Percentiles rank a stretch among this genome's conserved stretches.
Evolutionary conservation across 2,797 vertebrate species (phyloP).

Genomic region (Fringilla coelebs): DNA sequence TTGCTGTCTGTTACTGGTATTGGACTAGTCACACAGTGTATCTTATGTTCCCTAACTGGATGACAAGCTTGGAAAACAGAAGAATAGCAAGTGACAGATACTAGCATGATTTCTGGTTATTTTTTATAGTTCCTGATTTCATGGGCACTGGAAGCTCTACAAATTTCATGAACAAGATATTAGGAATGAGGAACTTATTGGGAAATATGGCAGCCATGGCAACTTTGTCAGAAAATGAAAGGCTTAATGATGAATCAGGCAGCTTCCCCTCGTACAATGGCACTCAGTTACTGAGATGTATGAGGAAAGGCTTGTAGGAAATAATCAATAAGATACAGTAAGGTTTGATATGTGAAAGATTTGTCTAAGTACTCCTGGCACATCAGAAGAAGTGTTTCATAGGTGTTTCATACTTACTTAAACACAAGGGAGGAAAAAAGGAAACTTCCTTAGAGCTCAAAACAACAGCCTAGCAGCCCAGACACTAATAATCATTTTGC

Average conservation of each 20-base stretch:
- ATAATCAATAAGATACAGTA: background rate
- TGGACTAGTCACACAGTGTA: constrained; percentile 59
- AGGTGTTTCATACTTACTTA: background rate
- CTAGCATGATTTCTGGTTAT: constrained; percentile 51
- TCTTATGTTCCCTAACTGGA: constrained; percentile 54
- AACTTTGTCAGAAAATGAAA: constrained; percentile 34
- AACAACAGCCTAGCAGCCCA: background rate
- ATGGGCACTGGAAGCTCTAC: constrained; percentile 5
- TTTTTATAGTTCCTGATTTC: constrained; percentile 48
- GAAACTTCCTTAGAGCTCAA: background rate
- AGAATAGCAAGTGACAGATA: constrained; percentile 63
- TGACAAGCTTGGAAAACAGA: constrained; percentile 65
- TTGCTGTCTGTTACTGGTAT: constrained; percentile 64
- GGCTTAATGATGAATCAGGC: background rate
- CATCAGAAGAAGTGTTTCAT: background rate
- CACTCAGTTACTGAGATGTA: background rate
- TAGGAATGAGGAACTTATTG: background rate
- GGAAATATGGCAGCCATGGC: background rate
- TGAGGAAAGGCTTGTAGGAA: background rate
- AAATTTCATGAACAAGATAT: background rate
- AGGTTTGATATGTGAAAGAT: background rate
- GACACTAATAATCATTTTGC: background rate
- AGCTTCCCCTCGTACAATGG: background rate
- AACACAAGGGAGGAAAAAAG: background rate
- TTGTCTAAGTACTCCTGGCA: background rate